These are phyloP conservation scores for Metopia argyrocephala DNA, from an alignment of 2,888 invertebrate genomes.

Conservation along the genomic window DNA sequence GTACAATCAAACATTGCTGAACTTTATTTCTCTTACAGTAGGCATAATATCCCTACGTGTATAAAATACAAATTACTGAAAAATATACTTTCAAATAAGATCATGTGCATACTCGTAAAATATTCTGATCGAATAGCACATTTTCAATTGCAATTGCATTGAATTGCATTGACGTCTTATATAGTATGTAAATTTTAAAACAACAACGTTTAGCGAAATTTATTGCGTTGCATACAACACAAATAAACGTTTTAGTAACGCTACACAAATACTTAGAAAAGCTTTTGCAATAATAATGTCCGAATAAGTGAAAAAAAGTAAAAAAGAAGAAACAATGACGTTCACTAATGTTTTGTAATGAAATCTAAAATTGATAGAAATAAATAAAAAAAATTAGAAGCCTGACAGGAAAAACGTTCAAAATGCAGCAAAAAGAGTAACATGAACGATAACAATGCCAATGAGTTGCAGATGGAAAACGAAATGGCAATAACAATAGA, in stretches of 20 bases:
- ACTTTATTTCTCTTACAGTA: too few species aligned
- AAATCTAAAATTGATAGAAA: conserved; percentile 14
- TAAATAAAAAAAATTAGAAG: too few species aligned
- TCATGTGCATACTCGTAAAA: conserved; percentile 58
- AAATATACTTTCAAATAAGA: conserved; percentile 37
- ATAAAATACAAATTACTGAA: conserved; percentile 24
- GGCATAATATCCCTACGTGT: not conserved
- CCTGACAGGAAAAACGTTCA: not conserved
- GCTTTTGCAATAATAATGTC: not conserved
- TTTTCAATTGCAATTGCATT: conserved; percentile 55
- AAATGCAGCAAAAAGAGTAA: too few species aligned
- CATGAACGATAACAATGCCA: conserved; percentile 45
- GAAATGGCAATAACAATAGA: not conserved
- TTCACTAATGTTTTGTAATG: conserved; percentile 49
- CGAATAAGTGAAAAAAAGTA: not conserved
- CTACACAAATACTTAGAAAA: conserved; percentile 44
- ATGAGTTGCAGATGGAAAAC: conserved; percentile 45
- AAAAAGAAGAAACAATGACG: not conserved
- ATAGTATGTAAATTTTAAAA: conserved; percentile 4
- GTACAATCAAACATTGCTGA: too few species aligned
- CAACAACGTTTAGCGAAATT: not conserved
- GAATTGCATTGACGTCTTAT: conserved; percentile 22
- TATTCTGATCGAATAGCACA: conserved; percentile 60
- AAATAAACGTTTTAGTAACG: conserved; percentile 52
- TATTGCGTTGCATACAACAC: conserved; percentile 10